Conservation (phyloP, 2,113 vertebrate species). For the Rutilus rutilus region DNA sequence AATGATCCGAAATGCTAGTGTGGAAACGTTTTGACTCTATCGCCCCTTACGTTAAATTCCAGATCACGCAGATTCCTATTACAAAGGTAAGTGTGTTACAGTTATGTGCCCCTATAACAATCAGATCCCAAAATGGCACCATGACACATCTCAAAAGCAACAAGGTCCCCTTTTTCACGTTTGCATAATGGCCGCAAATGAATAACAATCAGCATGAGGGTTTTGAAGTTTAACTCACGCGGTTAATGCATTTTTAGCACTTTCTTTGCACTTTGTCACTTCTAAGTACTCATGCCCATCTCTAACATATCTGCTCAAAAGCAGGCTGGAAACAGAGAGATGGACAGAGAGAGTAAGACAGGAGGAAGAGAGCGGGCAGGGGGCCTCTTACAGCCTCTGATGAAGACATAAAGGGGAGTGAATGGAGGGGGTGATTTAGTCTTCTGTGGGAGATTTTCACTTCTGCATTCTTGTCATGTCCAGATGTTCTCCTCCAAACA, state of each 20-base stretch:
- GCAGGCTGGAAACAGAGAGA: constrained; percentile 19
- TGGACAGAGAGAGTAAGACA: constrained; percentile 23
- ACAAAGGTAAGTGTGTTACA: neutral
- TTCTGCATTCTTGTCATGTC: constrained; percentile 47
- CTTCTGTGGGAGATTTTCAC: constrained; percentile 31
- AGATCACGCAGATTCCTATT: neutral
- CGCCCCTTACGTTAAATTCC: neutral
- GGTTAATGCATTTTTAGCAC: neutral
- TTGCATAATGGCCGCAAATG: neutral
- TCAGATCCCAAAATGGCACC: neutral
- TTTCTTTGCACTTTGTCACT: neutral
- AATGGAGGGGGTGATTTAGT: constrained; percentile 20
- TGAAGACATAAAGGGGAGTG: constrained; percentile 38
- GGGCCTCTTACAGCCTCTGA: constrained; percentile 32
- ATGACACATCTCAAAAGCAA: neutral
- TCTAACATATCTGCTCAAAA: neutral
- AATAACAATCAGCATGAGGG: neutral
- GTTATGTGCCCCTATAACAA: neutral
- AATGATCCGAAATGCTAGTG: neutral
- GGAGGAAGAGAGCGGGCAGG: constrained; percentile 8
- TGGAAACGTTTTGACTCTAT: neutral
- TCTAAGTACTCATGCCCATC: neutral
- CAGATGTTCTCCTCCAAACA: constrained; percentile 37
- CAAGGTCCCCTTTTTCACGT: neutral
- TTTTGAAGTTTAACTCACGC: neutral